Conservation (phyloP, 92 coral and sea anemone genomes). For the Diadumene lineata region DNA sequence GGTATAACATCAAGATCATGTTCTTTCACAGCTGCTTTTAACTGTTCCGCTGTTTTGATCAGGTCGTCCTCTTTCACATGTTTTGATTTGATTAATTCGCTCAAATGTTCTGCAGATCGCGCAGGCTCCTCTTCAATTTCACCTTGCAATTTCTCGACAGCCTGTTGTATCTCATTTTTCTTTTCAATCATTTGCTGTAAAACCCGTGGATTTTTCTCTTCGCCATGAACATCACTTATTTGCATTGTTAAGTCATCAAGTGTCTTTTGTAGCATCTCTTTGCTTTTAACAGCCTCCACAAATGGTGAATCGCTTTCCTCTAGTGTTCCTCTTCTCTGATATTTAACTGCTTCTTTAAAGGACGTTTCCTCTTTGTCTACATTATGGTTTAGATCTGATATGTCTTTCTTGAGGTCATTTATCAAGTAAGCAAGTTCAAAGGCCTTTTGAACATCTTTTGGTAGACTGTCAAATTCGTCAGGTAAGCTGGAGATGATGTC, state of each 20-base stretch:
- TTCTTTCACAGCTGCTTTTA: conserved; percentile 12
- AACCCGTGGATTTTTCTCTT: conserved; percentile 20
- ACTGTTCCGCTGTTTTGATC: neutral
- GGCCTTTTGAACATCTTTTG: conserved; percentile 27
- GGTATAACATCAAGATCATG: conserved; percentile 12
- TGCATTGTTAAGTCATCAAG: conserved; percentile 25
- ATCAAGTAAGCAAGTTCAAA: conserved; percentile 20
- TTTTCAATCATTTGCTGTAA: conserved; percentile 25
- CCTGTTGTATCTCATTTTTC: conserved; percentile 36
- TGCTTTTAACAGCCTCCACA: conserved; percentile 16
- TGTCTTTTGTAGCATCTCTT: conserved; percentile 21
- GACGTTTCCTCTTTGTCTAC: conserved; percentile 51
- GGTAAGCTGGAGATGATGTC: conserved; percentile 14
- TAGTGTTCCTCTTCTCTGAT: conserved; percentile 47
- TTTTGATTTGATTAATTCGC: conserved; percentile 39
- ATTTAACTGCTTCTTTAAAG: conserved; percentile 49
- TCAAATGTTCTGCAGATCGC: conserved; percentile 49
- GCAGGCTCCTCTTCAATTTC: conserved; percentile 53
- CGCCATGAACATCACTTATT: conserved; percentile 22
- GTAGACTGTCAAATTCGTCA: conserved; percentile 10
- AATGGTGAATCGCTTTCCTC: conserved; percentile 29
- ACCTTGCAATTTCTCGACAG: conserved; percentile 38
- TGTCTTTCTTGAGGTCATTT: conserved; percentile 23
- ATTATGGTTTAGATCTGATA: conserved; percentile 24
- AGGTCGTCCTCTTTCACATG: conserved; percentile 29